These are phyloP conservation scores for Meliscaeva auricollis DNA, from an alignment of 2,888 invertebrate species.

Conservation along the genomic window DNA sequence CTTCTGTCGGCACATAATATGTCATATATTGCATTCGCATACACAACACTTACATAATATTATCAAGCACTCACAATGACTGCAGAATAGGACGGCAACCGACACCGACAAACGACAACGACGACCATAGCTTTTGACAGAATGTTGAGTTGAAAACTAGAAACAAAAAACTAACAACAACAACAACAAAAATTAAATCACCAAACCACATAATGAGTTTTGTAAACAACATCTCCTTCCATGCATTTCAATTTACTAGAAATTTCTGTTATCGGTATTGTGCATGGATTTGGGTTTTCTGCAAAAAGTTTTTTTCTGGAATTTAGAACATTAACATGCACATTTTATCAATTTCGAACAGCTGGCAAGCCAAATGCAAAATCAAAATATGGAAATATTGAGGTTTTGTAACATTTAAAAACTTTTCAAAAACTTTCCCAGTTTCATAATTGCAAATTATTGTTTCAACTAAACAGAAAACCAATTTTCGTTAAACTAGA, in stretches of 20 bases:
- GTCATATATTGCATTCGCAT: constrained; percentile 63
- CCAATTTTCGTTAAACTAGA: too few species aligned
- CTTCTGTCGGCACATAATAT: constrained; percentile 42
- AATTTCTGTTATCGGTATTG: background rate
- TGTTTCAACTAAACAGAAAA: too few species aligned
- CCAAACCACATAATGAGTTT: constrained; percentile 31
- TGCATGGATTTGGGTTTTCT: too few species aligned
- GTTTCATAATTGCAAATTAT: too few species aligned
- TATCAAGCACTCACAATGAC: constrained; percentile 9
- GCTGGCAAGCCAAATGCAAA: too few species aligned
- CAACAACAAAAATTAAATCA: constrained; percentile 31
- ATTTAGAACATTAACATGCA: too few species aligned
- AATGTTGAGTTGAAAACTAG: constrained; percentile 1
- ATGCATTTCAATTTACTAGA: constrained; percentile 3
- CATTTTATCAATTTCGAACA: too few species aligned
- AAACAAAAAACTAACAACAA: background rate
- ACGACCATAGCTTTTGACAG: background rate
- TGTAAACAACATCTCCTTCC: background rate
- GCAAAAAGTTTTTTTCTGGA: too few species aligned
- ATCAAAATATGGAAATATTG: too few species aligned
- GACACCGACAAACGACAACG: background rate
- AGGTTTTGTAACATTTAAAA: too few species aligned
- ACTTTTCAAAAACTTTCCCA: too few species aligned
- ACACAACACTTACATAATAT: constrained; percentile 13
- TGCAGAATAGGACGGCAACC: background rate